These are phyloP conservation scores for Amblyteles armatorius DNA, from an alignment of 2,888 invertebrate species.

Conservation along the genomic window DNA sequence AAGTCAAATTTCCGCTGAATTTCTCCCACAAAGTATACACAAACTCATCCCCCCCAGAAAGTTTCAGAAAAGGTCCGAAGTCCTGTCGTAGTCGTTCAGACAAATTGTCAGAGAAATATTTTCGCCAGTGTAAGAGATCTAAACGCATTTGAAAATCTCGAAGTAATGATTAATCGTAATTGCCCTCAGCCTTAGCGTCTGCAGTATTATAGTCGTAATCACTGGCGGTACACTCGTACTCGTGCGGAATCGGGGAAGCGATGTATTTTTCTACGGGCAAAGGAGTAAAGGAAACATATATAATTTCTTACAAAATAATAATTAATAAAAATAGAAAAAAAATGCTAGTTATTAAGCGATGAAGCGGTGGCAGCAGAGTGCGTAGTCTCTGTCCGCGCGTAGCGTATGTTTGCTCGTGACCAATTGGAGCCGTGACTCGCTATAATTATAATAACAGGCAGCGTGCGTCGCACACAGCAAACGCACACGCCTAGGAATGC, in stretches of 20 bases:
- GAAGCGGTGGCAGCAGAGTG: constrained; percentile 31
- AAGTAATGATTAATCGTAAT: constrained; percentile 13
- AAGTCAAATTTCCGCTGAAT: no score
- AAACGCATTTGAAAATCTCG: constrained; percentile 17
- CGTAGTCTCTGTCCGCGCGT: constrained; percentile 74
- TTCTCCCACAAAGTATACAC: no score
- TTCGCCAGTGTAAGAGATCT: not conserved
- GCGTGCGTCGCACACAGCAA: constrained; percentile 83
- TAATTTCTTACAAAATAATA: constrained; percentile 11
- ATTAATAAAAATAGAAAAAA: constrained; percentile 10
- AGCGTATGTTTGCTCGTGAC: constrained; percentile 78
- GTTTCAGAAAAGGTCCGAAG: no score
- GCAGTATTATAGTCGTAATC: constrained; percentile 19
- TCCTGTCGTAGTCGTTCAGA: no score
- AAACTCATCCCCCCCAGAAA: no score
- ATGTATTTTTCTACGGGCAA: constrained; percentile 32
- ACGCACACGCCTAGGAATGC: constrained; percentile 83
- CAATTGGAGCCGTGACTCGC: constrained; percentile 82
- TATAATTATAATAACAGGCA: constrained; percentile 83
- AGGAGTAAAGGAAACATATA: constrained; percentile 25
- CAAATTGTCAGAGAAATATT: not conserved
- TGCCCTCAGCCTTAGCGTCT: not conserved
- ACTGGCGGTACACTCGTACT: not conserved
- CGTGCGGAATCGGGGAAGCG: constrained; percentile 10
- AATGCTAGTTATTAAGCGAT: constrained; percentile 39